These are phyloP conservation scores for Sylvilagus floridanus DNA, from an alignment of 2,797 vertebrate genomes.

Conservation along the genomic window DNA sequence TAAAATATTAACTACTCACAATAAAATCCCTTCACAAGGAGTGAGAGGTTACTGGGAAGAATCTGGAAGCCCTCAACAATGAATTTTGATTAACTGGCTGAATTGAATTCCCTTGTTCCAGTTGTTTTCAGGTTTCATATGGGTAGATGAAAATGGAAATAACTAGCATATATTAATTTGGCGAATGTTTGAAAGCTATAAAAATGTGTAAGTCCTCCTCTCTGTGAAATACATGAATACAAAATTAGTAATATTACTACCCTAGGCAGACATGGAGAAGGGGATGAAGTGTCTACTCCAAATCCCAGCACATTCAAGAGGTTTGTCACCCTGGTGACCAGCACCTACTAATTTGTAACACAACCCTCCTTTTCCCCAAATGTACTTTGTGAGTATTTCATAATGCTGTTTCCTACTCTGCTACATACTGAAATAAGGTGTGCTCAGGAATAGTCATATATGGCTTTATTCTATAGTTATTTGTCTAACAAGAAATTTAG, in stretches of 20 bases:
- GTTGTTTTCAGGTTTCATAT: background rate
- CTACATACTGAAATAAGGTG: background rate
- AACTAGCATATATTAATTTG: constrained; percentile 16
- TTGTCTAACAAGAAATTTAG: constrained; percentile 30
- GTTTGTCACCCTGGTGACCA: background rate
- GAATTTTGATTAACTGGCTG: constrained; percentile 71
- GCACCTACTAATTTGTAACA: background rate
- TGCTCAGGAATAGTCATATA: background rate
- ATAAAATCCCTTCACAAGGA: constrained; percentile 72
- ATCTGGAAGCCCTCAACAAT: constrained; percentile 66
- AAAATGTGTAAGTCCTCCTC: background rate
- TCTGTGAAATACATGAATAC: constrained; percentile 33
- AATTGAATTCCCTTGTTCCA: constrained; percentile 53
- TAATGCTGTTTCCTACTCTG: background rate
- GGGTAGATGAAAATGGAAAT: constrained; percentile 29
- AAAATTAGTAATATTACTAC: background rate
- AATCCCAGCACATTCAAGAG: background rate
- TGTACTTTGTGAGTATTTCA: background rate
- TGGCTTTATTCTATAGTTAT: background rate
- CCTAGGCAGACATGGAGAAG: constrained; percentile 1
- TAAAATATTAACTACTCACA: constrained; percentile 86
- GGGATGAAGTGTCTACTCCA: background rate
- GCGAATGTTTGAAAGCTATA: constrained; percentile 41
- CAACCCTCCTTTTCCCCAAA: background rate
- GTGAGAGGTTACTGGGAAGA: constrained; percentile 56